A percentile compares a stretch with the other conserved stretches of the same genome.
These are phyloP conservation scores for Datnioides undecimradiatus DNA, from an alignment of 2,113 vertebrate genomes.

Conservation along the genomic window DNA sequence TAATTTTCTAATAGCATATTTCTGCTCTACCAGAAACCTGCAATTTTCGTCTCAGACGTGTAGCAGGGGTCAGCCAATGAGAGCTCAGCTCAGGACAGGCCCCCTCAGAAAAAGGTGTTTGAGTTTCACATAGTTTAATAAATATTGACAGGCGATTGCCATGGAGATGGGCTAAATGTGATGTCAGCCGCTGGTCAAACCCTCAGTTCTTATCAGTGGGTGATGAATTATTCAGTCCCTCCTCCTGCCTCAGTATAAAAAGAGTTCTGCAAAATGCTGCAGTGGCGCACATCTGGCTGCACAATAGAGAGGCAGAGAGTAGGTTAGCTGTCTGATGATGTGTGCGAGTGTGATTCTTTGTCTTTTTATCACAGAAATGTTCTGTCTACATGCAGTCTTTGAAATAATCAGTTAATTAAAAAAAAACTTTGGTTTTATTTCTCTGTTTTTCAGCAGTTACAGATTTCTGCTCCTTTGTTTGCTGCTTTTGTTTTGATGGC, in stretches of 20 bases:
- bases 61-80: slow-evolving; percentile 29
- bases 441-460: too few relatives aligned
- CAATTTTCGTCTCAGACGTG: not conserved
- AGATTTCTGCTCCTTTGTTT: not conserved
- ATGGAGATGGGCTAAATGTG: slow-evolving; percentile 22
- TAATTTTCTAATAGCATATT: not conserved
- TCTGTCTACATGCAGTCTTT: not conserved
- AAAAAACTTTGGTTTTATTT: too few relatives aligned
- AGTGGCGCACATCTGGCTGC: slow-evolving; percentile 15
- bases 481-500: not conserved
- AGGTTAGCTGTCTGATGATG: not conserved
- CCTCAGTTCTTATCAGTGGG: not conserved
- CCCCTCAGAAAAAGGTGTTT: slow-evolving; percentile 24
- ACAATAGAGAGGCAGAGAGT: not conserved
- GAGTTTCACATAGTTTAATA: slow-evolving; percentile 5
- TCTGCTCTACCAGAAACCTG: not conserved
- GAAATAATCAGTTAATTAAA: not conserved
- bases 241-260: slow-evolving; percentile 4
- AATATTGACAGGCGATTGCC: slow-evolving; percentile 29
- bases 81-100: not conserved
- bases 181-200: slow-evolving; percentile 8
- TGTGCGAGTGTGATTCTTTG: not conserved
- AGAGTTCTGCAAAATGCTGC: slow-evolving; percentile 20
- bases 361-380: not conserved
- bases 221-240: slow-evolving; percentile 44